phyloP scores from a whole-genome alignment of 1,140 invertebrate species.

The Leptonema lineaticorne region DNA sequence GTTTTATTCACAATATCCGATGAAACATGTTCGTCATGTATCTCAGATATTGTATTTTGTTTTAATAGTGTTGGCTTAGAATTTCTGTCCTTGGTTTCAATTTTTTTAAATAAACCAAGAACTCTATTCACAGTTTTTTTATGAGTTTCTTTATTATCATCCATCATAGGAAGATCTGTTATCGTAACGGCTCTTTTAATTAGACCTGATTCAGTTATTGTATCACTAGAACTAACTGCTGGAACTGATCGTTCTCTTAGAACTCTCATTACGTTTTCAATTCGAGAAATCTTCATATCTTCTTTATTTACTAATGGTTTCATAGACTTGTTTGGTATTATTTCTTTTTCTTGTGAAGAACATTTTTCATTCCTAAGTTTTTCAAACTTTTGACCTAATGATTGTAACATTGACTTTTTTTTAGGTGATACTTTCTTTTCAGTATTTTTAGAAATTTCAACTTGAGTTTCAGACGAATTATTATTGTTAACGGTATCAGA shows the following conservation, averaged over 20 bases:
- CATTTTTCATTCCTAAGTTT: slow-evolving; percentile 57
- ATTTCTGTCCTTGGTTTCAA: slow-evolving; percentile 53
- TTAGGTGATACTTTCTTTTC: slow-evolving; percentile 52
- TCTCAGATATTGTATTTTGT: not conserved
- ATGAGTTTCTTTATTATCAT: slow-evolving; percentile 50
- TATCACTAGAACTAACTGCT: slow-evolving; percentile 47
- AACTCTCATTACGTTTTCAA: slow-evolving; percentile 56
- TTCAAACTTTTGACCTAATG: slow-evolving; percentile 68
- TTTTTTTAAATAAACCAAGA: slow-evolving; percentile 70
- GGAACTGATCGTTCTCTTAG: slow-evolving; percentile 67
- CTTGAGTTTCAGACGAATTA: slow-evolving; percentile 44
- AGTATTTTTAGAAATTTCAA: slow-evolving; percentile 52
- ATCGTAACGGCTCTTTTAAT: slow-evolving; percentile 68
- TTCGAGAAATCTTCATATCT: slow-evolving; percentile 42
- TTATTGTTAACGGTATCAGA: slow-evolving; percentile 43
- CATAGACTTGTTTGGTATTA: slow-evolving; percentile 37
- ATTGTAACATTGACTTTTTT: slow-evolving; percentile 60
- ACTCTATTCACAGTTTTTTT: slow-evolving; percentile 66
- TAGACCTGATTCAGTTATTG: slow-evolving; percentile 59
- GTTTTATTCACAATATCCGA: slow-evolving; percentile 43
- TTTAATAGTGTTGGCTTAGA: not conserved
- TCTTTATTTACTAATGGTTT: slow-evolving; percentile 44
- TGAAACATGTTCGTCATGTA: not conserved
- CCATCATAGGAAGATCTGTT: slow-evolving; percentile 61
- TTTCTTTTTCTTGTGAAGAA: slow-evolving; percentile 51